Evolutionary conservation across 2,888 invertebrate genomes (phyloP), one percentile per base, ranked within the genome.

Genomic region (Pollenia angustigena): DNA sequence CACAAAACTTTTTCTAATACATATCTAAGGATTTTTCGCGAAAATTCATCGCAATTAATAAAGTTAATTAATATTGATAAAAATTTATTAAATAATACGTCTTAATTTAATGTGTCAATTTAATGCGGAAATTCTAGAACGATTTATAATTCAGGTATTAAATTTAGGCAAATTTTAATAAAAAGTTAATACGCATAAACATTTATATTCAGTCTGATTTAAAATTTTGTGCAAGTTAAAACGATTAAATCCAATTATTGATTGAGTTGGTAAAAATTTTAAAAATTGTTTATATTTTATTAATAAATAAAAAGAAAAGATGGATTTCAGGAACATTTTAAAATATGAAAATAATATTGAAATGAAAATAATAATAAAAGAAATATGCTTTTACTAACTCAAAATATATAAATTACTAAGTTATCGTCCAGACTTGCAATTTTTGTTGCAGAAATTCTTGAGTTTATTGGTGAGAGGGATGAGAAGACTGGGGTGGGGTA

Each of bases 21-120:
- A 50, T 0, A 48, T 44, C 44, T 1, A 40, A 52, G 52, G 40
- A 54, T 32, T 32, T 74, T 64, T 74, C 46, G 32, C 23, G 44
- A 72, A 81, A 81, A 64, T 56, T 54, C 16, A 16, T 18, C 14
- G 12, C 46, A 10, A 56, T 71, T 44, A 71, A 32, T 44, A 62
- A 1, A 46, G 10, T 58, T 64, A 8, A 14, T 66, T 66, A 7
- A 9, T 14, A 11, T 23, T 12, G 18, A 66, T 23, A 48, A 7
- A 8, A 62, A 9, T 32, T 32, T 6, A 32, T 32, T 6, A 32
- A 8, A 32, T 14, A 14, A 32, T 32, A 54, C 14, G 18, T 9
- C 44, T 71, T 44, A 54, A 18, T 58, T 56, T 18, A 18, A 46
- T 44, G 23, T 50, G 32, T 16, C 6, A 62, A 62, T 11, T 40